Percentiles rank a stretch among this genome's conserved stretches.
Evolutionary conservation across 2,797 vertebrate species (phyloP).

Genomic region (Poeciliopsis gracilis): DNA sequence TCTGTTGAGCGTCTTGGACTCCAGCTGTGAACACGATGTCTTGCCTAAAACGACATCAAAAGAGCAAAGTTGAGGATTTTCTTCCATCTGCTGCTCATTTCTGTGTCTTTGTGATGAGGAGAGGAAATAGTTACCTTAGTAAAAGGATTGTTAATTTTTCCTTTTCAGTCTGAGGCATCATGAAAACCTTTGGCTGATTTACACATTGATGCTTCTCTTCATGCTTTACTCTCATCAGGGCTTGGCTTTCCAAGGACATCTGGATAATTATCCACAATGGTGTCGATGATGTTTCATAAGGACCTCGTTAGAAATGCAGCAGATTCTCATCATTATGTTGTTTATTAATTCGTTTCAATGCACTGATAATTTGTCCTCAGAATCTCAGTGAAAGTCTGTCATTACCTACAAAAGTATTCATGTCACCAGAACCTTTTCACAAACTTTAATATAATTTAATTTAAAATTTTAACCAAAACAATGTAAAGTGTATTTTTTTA

Average conservation of each 20-base stretch:
- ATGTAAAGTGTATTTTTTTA: not conserved
- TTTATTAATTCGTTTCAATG: not conserved
- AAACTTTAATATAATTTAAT: not conserved
- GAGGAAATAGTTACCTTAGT: slow-evolving; percentile 63
- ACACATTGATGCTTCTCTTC: slow-evolving; percentile 28
- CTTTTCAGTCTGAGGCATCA: slow-evolving; percentile 48
- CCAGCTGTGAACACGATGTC: slow-evolving; percentile 53
- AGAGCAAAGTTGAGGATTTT: slow-evolving; percentile 38
- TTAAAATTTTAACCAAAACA: not conserved
- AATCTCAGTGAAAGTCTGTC: not conserved
- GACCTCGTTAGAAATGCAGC: slow-evolving; percentile 6
- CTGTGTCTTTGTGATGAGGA: slow-evolving; percentile 39
- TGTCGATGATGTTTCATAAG: slow-evolving; percentile 14
- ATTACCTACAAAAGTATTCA: not conserved
- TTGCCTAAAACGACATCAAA: slow-evolving; percentile 33
- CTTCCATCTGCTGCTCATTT: slow-evolving; percentile 68
- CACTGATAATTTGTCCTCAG: not conserved
- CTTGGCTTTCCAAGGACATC: slow-evolving; percentile 60
- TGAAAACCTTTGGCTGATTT: slow-evolving; percentile 46
- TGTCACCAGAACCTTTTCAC: not conserved
- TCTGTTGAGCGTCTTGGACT: slow-evolving; percentile 36
- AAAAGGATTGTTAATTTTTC: slow-evolving; percentile 45
- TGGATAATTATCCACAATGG: slow-evolving; percentile 50
- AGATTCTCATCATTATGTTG: not conserved
- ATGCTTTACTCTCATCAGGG: slow-evolving; percentile 36